Base-by-base conservation (phyloP, 2,797 vertebrate species). In the Danio albolineatus region DNA sequence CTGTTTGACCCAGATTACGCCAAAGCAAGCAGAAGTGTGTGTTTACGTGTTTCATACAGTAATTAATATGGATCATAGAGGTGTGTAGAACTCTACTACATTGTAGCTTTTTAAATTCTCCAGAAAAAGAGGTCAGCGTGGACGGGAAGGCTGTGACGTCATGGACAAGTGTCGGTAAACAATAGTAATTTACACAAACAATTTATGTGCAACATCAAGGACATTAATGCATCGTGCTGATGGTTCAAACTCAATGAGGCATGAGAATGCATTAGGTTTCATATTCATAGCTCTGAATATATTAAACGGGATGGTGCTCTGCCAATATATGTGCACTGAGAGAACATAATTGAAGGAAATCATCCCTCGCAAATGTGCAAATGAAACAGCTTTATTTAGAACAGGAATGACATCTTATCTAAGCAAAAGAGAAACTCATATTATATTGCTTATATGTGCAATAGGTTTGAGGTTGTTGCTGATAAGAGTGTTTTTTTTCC, bases 1-100 rank as follows among this genome's bases (percentile, higher is more conserved):
- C 90, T 91, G 90, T 93, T 89, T 93, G 92, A 93, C 93, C 92
- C 93, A 94, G 91, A 94, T 94, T 92, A 93, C 86, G 90, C 21
- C 85, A 89, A 80, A 89, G 80, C 84, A 41, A 82, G 82, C 82
- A 78, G 83, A 82, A 83, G 76, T 89, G 38, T 77, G 48, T 69
- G 10, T 89, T 82, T 87, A 86, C 78, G 78, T 77, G 83, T 87
- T 78, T 73, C 74, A 87, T 51, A 67, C 61, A 36, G 49, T 76
- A 71, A 64, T 73, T 57, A 49, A 44, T 28, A 28, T 28, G 3
- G 60, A 13, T 71, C 48, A 62, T 77, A 81, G 74, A 36, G 82
- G 70, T 80, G 59, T 83, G 62, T 82, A 49, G 59, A 61, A 79
- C 70, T 48, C 36, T 59, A 6, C 44, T 28, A 28, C 16, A 53